Conservation (phyloP, 1,140 invertebrate species). For the Apis cerana region DNA sequence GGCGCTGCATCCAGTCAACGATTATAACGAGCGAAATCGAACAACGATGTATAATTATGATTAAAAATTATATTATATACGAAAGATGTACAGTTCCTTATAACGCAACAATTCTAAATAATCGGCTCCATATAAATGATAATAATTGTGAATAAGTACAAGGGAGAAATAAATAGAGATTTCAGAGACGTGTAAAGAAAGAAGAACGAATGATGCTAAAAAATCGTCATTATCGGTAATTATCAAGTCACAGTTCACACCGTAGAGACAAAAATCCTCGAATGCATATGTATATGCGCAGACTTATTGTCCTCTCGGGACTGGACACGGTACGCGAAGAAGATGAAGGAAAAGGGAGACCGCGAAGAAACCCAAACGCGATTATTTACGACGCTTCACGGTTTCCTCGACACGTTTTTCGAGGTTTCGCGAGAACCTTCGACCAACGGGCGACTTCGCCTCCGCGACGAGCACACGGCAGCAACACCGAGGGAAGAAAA, state of each 20-base stretch:
- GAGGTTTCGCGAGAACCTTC: slow-evolving; percentile 24
- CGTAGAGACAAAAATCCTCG: not conserved
- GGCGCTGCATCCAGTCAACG: no score
- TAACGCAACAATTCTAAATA: no score
- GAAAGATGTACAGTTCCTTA: no score
- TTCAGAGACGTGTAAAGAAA: no score
- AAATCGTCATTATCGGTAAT: not conserved
- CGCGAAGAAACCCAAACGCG: not conserved
- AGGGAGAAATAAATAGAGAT: not conserved
- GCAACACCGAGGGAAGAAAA: not conserved
- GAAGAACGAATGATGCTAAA: no score
- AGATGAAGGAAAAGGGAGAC: not conserved
- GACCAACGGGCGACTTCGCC: not conserved
- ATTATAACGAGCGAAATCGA: no score
- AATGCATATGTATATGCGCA: no score
- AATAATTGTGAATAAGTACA: no score
- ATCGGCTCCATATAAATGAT: slow-evolving; percentile 18
- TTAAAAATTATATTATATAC: no score
- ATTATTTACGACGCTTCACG: slow-evolving; percentile 28
- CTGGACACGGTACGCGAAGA: no score
- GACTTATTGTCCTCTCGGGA: not conserved
- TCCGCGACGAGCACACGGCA: slow-evolving; percentile 13
- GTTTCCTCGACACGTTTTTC: slow-evolving; percentile 39
- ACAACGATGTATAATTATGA: no score
- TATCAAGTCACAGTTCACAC: not conserved